phyloP scores from a whole-genome alignment of 2,797 vertebrate genomes.

The Chlorospingus flavigularis region DNA sequence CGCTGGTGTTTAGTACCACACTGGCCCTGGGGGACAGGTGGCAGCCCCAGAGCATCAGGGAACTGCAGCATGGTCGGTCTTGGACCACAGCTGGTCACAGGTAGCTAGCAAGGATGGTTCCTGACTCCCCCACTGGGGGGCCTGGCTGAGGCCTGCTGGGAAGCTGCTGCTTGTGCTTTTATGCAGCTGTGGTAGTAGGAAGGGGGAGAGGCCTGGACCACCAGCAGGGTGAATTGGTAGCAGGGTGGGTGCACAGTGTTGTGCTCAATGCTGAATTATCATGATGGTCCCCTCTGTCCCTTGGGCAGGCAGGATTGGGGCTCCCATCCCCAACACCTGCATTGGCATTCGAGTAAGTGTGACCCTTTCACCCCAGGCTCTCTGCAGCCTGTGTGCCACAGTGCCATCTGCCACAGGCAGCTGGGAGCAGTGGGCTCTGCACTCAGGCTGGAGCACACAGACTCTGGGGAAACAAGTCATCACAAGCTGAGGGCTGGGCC shows the following conservation, averaged over 20 bases:
- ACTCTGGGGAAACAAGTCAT: background rate
- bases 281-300: background rate
- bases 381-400: background rate
- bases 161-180: background rate
- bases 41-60: background rate
- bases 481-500: background rate
- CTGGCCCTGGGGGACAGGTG: background rate
- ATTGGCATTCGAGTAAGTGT: accelerated
- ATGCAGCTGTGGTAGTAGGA: background rate
- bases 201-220: background rate
- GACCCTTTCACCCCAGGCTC: background rate
- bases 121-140: background rate
- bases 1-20: background rate
- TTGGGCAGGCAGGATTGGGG: accelerated
- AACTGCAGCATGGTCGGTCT: background rate
- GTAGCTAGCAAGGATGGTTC: background rate
- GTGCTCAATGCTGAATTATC: background rate
- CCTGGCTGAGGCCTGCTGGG: background rate
- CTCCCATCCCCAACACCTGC: background rate
- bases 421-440: background rate
- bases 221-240: background rate
- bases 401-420: accelerated
- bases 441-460: background rate
- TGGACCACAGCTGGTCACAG: background rate
- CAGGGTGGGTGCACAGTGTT: background rate